phyloP scores from a whole-genome alignment of 2,797 vertebrate genomes.

The Oryzias dopingdopingensis region DNA sequence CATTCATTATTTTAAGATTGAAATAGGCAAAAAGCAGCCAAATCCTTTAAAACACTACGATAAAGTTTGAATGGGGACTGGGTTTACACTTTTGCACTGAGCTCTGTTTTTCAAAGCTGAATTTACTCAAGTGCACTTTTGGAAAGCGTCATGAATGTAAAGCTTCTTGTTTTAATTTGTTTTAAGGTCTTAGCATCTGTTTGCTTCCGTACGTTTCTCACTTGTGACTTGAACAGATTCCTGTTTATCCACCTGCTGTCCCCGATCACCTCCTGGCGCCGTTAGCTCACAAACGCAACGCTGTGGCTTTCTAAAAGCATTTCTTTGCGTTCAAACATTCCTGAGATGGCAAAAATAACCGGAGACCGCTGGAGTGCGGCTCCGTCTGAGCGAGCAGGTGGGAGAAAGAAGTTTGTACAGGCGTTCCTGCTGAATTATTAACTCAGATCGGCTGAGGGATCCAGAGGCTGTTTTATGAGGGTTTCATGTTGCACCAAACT shows the following conservation, averaged over 20 bases:
- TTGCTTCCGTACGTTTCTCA: slow-evolving; percentile 15
- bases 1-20: too few species aligned
- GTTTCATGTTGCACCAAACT: not conserved
- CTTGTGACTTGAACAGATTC: slow-evolving; percentile 15
- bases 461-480: slow-evolving; percentile 4
- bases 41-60: too few species aligned
- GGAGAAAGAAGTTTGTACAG: slow-evolving; percentile 17
- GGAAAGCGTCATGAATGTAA: slow-evolving; percentile 75
- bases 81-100: too few species aligned
- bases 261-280: slow-evolving; percentile 30
- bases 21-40: too few species aligned
- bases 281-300: slow-evolving; percentile 2
- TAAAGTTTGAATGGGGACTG: too few species aligned
- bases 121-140: slow-evolving; percentile 73
- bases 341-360: not conserved
- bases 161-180: slow-evolving; percentile 29
- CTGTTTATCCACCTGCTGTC: slow-evolving; percentile 39
- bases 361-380: not conserved
- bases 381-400: slow-evolving; percentile 16
- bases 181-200: not conserved
- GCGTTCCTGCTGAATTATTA: slow-evolving; percentile 35
- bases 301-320: slow-evolving; percentile 34
- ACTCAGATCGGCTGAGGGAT: slow-evolving; percentile 6
- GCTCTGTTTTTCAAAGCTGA: slow-evolving; percentile 25
- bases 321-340: slow-evolving; percentile 23